Evolutionary conservation across 2,888 invertebrate genomes (phyloP).

Genomic region (Mylabris sibirica): DNA sequence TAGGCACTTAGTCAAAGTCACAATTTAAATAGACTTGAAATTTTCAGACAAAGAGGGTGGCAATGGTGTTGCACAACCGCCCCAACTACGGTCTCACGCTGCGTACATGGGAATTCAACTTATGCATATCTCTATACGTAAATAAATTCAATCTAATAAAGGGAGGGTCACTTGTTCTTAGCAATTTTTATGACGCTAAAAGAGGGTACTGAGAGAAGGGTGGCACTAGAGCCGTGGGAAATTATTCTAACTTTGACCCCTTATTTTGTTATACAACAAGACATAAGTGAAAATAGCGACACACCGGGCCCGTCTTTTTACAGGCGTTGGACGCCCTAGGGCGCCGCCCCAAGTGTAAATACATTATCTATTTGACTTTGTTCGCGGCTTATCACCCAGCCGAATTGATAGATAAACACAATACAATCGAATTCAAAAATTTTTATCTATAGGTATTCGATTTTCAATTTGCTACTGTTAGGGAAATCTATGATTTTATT

Average conservation of each 20-base stretch:
- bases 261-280: constrained; percentile 27
- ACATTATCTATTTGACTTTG: constrained; percentile 1
- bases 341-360: constrained; percentile 23
- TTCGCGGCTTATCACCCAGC: constrained; percentile 2
- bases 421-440: neutral
- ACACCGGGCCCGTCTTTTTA: constrained; percentile 32
- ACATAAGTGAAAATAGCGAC: constrained; percentile 30
- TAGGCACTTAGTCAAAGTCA: constrained; percentile 43
- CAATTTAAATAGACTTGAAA: neutral
- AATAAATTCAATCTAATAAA: constrained; percentile 41
- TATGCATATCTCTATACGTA: constrained; percentile 43
- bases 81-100: constrained; percentile 47
- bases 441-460: neutral
- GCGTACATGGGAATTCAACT: constrained; percentile 45
- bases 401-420: neutral
- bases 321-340: constrained; percentile 29
- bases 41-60: constrained; percentile 37
- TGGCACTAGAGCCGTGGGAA: constrained; percentile 32
- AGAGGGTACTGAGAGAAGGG: constrained; percentile 35
- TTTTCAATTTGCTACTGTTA: neutral
- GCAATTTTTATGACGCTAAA: constrained; percentile 26
- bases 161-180: constrained; percentile 45
- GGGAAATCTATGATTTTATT: neutral
- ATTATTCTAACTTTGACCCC: constrained; percentile 32
- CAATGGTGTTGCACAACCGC: constrained; percentile 38